A percentile compares a stretch with the other conserved stretches of the same genome.
phyloP scores from a whole-genome alignment of 2,113 vertebrate species.

The Anolis carolinensis region DNA sequence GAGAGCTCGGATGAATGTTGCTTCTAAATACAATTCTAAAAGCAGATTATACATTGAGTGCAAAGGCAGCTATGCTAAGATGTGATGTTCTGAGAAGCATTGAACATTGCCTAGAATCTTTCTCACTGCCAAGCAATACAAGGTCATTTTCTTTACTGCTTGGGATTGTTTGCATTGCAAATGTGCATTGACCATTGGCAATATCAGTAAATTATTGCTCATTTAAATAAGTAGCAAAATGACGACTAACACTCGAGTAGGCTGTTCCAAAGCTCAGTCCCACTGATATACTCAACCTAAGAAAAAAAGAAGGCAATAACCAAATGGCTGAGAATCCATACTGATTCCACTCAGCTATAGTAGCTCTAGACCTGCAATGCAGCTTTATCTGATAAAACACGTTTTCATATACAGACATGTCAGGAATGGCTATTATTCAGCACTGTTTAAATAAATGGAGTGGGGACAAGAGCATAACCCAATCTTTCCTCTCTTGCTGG shows the following conservation, averaged over 20 bases:
- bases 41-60: background rate
- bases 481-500: background rate
- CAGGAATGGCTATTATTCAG: background rate
- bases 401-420: background rate
- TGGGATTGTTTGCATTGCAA: constrained; percentile 6
- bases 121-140: background rate
- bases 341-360: background rate
- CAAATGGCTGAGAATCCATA: background rate
- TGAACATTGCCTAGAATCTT: background rate
- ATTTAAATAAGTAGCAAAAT: background rate
- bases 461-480: background rate
- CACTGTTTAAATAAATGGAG: background rate
- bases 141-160: background rate
- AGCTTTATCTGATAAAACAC: background rate
- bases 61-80: background rate
- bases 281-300: background rate
- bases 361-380: constrained; percentile 10
- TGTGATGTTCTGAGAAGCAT: background rate
- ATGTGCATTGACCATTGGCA: background rate
- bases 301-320: background rate
- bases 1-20: background rate
- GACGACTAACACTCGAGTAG: background rate
- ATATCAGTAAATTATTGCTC: background rate
- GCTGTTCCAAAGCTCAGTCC: background rate
- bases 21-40: background rate